phyloP scores from a whole-genome alignment of 2,797 vertebrate genomes.

The Myotis daubentonii region DNA sequence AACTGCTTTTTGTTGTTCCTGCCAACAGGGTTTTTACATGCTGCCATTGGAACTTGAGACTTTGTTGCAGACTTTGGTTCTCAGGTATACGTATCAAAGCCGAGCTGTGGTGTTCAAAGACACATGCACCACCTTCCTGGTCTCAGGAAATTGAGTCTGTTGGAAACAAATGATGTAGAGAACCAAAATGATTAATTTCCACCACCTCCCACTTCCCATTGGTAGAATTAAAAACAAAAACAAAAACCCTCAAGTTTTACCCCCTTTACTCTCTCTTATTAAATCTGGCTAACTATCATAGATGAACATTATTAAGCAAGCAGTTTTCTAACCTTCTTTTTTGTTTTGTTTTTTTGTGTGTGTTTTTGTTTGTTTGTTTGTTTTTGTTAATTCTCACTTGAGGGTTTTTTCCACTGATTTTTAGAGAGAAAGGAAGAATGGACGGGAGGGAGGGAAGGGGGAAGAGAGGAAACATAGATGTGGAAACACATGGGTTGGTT shows the following conservation, averaged over 20 bases:
- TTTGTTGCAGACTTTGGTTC: background rate
- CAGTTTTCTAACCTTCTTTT: background rate
- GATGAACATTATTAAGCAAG: background rate
- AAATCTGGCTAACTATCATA: background rate
- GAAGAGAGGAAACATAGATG: no score
- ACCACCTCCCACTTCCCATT: background rate
- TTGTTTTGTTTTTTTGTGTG: background rate
- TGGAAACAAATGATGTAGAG: background rate
- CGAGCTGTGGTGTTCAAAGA: background rate
- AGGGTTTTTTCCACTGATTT: no score
- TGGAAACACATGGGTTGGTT: no score
- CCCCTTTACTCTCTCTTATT: background rate
- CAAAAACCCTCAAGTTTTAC: background rate
- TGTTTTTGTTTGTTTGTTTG: no score
- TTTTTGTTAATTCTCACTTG: no score
- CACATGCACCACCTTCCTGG: background rate
- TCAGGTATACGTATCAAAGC: background rate
- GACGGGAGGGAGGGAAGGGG: no score
- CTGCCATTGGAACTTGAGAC: background rate
- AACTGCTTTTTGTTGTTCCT: background rate
- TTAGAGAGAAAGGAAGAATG: no score
- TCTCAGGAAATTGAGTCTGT: slow-evolving; percentile 2
- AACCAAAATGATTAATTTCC: background rate
- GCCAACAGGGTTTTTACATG: slow-evolving; percentile 5
- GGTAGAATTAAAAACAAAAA: background rate